phyloP scores from a whole-genome alignment of 1,140 invertebrate species.

The Centruroides sculpturatus region DNA sequence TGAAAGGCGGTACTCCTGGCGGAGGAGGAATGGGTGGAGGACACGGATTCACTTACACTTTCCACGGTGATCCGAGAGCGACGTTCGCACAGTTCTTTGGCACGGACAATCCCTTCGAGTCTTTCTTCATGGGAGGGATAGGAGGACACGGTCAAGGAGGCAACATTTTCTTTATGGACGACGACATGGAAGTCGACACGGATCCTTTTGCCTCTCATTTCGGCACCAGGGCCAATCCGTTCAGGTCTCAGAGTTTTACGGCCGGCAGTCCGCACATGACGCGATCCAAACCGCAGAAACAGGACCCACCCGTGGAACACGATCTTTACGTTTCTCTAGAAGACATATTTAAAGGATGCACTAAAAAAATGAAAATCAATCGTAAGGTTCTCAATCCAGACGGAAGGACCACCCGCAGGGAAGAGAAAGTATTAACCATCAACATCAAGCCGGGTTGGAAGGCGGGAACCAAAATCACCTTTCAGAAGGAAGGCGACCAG shows the following conservation, averaged over 20 bases:
- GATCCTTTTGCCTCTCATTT: constrained; percentile 12
- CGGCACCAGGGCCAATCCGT: constrained; percentile 7
- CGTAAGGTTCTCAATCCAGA: constrained; percentile 71
- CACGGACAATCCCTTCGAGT: constrained; percentile 59
- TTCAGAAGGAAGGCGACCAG: constrained; percentile 97
- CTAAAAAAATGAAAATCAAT: constrained; percentile 99
- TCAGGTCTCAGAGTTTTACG: constrained; percentile 76
- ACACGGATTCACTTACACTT: constrained; percentile 50
- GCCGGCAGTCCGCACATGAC: constrained; percentile 40
- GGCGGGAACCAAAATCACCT: constrained; percentile 99
- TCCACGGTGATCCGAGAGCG: constrained; percentile 76
- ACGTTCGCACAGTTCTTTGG: constrained; percentile 96
- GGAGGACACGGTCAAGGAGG: constrained; percentile 22
- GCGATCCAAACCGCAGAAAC: constrained; percentile 28
- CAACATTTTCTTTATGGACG: constrained; percentile 8
- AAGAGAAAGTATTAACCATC: constrained; percentile 97
- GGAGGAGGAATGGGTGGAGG: constrained; percentile 1
- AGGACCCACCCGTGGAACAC: constrained; percentile 89
- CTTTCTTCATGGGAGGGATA: constrained; percentile 42
- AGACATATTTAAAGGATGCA: constrained; percentile 81
- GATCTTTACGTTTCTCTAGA: constrained; percentile 87
- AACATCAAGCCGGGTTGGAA: constrained; percentile 99
- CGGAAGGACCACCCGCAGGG: constrained; percentile 61
- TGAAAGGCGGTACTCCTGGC: constrained; percentile 46
- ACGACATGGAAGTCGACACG: constrained; percentile 13